phyloP scores from a whole-genome alignment of 2,888 invertebrate species.

The Hedychridium roseum region DNA sequence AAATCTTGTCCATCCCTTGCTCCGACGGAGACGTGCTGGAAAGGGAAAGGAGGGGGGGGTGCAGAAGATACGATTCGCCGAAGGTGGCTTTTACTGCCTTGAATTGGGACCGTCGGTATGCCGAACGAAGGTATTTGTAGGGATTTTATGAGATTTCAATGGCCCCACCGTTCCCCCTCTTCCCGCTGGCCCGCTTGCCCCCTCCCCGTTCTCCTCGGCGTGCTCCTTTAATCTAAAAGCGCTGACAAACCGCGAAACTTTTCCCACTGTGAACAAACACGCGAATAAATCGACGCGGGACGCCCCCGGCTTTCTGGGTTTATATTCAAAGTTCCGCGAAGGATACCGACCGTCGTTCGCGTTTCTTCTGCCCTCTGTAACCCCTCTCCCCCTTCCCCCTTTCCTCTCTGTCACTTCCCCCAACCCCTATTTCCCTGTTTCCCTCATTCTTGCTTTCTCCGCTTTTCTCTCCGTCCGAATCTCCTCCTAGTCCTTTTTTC shows the following conservation, averaged over 20 bases:
- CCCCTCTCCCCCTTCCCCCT: slow-evolving; percentile 8
- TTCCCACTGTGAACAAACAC: slow-evolving; percentile 60
- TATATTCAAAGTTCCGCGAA: slow-evolving; percentile 59
- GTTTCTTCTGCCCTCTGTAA: slow-evolving; percentile 25
- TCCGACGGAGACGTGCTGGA: slow-evolving; percentile 15
- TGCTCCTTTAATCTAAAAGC: slow-evolving; percentile 56
- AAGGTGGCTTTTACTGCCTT: slow-evolving; percentile 43
- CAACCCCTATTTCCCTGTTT: slow-evolving; percentile 23
- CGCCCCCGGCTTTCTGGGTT: slow-evolving; percentile 49
- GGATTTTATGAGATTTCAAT: slow-evolving; percentile 61
- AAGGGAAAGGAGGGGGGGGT: not conserved
- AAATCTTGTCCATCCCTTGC: no score
- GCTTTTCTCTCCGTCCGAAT: not conserved
- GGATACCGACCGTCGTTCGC: slow-evolving; percentile 40
- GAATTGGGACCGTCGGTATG: slow-evolving; percentile 38
- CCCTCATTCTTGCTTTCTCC: slow-evolving; percentile 4
- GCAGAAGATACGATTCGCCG: slow-evolving; percentile 29
- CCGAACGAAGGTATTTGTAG: slow-evolving; percentile 57
- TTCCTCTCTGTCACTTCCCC: not conserved
- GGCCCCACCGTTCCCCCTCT: slow-evolving; percentile 26
- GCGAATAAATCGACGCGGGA: slow-evolving; percentile 60
- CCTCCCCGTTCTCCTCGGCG: slow-evolving; percentile 10
- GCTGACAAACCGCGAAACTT: slow-evolving; percentile 64
- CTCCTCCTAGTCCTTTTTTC: no score
- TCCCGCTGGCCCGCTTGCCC: slow-evolving; percentile 14